These are phyloP conservation scores for Aurelia coerulea DNA, from an alignment of 30 jellyfish, hydroid and myxozoan species.

Conservation along the genomic window DNA sequence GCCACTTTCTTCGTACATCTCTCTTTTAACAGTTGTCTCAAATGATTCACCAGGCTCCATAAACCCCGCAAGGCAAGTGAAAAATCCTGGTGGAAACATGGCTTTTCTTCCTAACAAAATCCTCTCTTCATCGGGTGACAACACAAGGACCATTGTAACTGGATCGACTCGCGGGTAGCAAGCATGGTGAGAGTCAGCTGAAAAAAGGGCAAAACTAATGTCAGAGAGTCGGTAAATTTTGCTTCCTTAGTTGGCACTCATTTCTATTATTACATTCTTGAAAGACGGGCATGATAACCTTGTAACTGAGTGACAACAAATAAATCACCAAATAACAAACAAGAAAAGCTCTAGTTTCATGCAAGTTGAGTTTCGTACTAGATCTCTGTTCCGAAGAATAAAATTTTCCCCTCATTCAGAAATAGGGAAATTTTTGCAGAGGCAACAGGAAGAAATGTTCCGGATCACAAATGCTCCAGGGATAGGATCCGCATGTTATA, in stretches of 20 bases:
- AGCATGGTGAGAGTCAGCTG: slow-evolving; percentile 48
- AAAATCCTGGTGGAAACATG: slow-evolving; percentile 61
- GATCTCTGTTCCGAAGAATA: no score
- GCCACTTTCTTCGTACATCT: slow-evolving; percentile 77
- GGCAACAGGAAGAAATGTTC: no score
- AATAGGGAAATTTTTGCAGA: no score
- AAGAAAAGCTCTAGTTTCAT: no score
- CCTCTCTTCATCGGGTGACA: slow-evolving; percentile 60
- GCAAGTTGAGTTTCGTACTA: no score
- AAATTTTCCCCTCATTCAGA: no score
- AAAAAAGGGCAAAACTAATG: background rate
- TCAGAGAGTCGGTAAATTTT: background rate
- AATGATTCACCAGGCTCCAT: slow-evolving; percentile 85
- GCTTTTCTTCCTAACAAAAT: slow-evolving; percentile 75
- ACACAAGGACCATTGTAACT: slow-evolving; percentile 62
- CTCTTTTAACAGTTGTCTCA: slow-evolving; percentile 78
- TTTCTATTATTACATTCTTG: background rate
- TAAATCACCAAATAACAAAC: no score
- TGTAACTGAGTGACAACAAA: no score
- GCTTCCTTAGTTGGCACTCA: background rate
- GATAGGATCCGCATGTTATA: no score
- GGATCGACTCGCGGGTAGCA: slow-evolving; percentile 91
- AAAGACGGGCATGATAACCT: no score
- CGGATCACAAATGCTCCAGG: no score
- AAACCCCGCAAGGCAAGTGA: slow-evolving; percentile 83